These are phyloP conservation scores for Cerastoderma edule DNA, from an alignment of 2,888 invertebrate species.

Conservation along the genomic window DNA sequence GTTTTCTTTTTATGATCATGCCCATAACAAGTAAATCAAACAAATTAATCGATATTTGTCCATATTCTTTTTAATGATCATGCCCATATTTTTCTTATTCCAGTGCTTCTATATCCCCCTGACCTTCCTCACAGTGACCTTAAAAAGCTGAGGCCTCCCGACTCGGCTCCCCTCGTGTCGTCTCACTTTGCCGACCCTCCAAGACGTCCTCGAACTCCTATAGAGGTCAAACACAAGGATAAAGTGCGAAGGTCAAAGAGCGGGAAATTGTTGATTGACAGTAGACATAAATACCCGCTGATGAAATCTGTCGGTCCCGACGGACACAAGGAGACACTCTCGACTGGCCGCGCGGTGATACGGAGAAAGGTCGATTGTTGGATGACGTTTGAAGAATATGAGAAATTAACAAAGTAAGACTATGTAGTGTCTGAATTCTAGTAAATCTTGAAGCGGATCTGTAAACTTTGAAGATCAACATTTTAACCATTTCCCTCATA, in stretches of 20 bases:
- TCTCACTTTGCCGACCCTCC: slow-evolving; percentile 72
- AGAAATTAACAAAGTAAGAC: slow-evolving; percentile 74
- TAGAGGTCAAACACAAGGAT: slow-evolving; percentile 73
- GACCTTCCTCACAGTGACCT: slow-evolving; percentile 71
- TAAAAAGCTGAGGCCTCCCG: slow-evolving; percentile 59
- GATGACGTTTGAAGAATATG: slow-evolving; percentile 83
- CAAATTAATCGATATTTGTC: too few species aligned
- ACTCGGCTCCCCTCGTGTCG: slow-evolving; percentile 69
- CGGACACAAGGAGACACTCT: slow-evolving; percentile 73
- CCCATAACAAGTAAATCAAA: too few species aligned
- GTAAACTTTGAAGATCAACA: too few species aligned
- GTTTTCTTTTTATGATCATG: too few species aligned
- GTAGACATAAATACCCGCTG: slow-evolving; percentile 72
- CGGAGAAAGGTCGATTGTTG: slow-evolving; percentile 78
- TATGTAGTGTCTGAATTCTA: too few species aligned
- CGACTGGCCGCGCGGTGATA: slow-evolving; percentile 79
- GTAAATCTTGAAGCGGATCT: too few species aligned
- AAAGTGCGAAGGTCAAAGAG: slow-evolving; percentile 72
- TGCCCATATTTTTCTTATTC: too few species aligned
- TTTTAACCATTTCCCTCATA: too few species aligned
- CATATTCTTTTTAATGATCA: too few species aligned
- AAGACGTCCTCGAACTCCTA: slow-evolving; percentile 69
- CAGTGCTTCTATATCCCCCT: slow-evolving; percentile 79
- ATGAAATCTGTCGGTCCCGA: slow-evolving; percentile 60
- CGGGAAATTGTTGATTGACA: slow-evolving; percentile 72